A percentile compares a stretch with the other conserved stretches of the same genome.
These are phyloP conservation scores for Folsomia manolachei DNA, from an alignment of 2,888 invertebrate genomes.

Conservation along the genomic window DNA sequence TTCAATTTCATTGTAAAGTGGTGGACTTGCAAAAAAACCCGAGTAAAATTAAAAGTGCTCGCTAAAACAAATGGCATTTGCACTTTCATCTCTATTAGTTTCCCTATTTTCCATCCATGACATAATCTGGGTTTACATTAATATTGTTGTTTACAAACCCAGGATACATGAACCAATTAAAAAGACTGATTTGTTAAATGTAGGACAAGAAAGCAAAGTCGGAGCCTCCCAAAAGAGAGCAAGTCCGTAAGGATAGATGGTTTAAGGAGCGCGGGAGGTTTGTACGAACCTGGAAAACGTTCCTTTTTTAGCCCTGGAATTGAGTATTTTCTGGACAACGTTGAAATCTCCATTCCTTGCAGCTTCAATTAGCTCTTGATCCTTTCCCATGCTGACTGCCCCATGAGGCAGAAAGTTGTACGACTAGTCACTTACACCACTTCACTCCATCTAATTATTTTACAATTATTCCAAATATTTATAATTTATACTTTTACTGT, in stretches of 20 bases:
- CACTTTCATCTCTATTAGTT: too few species aligned
- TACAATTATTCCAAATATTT: too few species aligned
- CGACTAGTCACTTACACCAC: slow-evolving; percentile 10
- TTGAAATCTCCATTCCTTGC: slow-evolving; percentile 86
- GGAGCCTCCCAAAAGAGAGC: neutral
- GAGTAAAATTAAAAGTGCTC: too few species aligned
- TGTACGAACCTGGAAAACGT: slow-evolving; percentile 79
- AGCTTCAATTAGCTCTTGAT: slow-evolving; percentile 93
- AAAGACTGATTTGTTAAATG: neutral
- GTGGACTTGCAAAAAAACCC: too few species aligned
- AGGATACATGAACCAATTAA: too few species aligned
- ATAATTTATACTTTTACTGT: neutral
- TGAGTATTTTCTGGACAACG: slow-evolving; percentile 85
- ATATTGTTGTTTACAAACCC: too few species aligned
- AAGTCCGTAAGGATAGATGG: neutral
- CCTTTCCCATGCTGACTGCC: slow-evolving; percentile 75
- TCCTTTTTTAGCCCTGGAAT: slow-evolving; percentile 85
- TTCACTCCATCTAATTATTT: slow-evolving; percentile 13
- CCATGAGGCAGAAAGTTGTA: slow-evolving; percentile 9
- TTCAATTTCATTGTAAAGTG: too few species aligned
- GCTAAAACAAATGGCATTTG: too few species aligned
- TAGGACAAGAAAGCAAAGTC: slow-evolving; percentile 3
- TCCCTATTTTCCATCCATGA: too few species aligned
- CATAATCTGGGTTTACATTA: too few species aligned
- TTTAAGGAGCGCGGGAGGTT: slow-evolving; percentile 12